Base-by-base conservation (phyloP, 2,113 vertebrate genomes). In the Melanerpes formicivorus region DNA sequence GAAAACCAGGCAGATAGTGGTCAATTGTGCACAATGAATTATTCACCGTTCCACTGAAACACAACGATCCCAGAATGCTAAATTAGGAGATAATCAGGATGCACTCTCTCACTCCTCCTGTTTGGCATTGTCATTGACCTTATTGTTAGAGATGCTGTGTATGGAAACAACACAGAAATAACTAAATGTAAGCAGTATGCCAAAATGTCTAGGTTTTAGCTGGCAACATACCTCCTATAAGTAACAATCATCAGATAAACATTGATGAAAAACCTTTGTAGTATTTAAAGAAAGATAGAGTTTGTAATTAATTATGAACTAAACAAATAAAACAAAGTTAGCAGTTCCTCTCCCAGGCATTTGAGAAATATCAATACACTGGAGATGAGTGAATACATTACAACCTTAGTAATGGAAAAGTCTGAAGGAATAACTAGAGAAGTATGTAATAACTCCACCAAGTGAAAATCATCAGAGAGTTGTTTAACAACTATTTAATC, bases 1-100 rank as follows among this genome's bases (percentile, higher is more conserved):
- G 78, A 63, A 88, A 94, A 94, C 40, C 70, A 95, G 84, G 46
- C 71, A 96, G 95, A 94, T 71, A 92, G 42, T 84, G 87, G 93
- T 88, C 89, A 89, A 77, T 79, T 90, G 74, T 82, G 84, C 0
- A 1, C 42, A 54, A 96, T 96, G 92, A 96, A 94, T 96, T 93
- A 96, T 96, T 96, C 67, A 96, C 90, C 86, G 6, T 66, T 94
- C 71, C 94, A 48, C 3, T 90, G 84, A 87, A 96, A 82, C 86
- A 84, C 66, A 73, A 89, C 19, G 27, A 92, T 84, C n/a, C 52
- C 13, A 50, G 96, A 96, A 96, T 96, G 75, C 84, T 90, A 95
- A 96, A 95, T 90, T 32, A 92, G 66, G 71, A 82, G 42, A 70
- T 92, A 91, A 94, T 93, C 75, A 94, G 88, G 84, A 95, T 92